Percentiles rank a stretch among this genome's conserved stretches.
phyloP scores from a whole-genome alignment of 2,888 invertebrate genomes.

The Ariolimax columbianus region DNA sequence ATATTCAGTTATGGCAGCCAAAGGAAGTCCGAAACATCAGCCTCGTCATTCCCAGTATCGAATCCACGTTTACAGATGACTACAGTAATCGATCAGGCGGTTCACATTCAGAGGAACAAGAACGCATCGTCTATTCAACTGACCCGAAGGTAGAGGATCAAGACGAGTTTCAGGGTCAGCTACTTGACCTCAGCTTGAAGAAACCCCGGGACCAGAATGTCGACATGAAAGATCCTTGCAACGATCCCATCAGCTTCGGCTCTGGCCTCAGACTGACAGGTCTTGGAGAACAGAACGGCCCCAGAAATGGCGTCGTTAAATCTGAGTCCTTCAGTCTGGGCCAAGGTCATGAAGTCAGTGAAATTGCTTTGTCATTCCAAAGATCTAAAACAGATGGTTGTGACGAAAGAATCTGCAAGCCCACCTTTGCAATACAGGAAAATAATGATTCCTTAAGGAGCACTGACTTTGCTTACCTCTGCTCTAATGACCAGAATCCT shows the following conservation, averaged over 20 bases:
- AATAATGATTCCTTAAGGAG: background rate
- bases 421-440: background rate
- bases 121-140: background rate
- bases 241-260: background rate
- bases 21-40: background rate
- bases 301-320: conserved; percentile 48
- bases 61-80: background rate
- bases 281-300: background rate
- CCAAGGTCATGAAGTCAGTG: background rate
- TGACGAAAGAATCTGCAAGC: background rate
- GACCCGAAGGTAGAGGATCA: background rate
- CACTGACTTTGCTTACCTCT: background rate
- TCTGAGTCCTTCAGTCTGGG: background rate
- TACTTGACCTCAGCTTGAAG: conserved; percentile 43
- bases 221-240: background rate
- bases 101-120: background rate
- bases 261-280: background rate
- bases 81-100: background rate
- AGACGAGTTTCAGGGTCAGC: background rate
- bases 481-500: background rate
- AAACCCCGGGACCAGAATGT: background rate
- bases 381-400: background rate
- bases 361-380: background rate
- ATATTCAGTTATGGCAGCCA: background rate
- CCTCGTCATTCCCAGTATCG: background rate